Evolutionary conservation across 2,888 invertebrate species (phyloP), one percentile per base, ranked within the genome.

Genomic region (Ptycholaimellus sp.): DNA sequence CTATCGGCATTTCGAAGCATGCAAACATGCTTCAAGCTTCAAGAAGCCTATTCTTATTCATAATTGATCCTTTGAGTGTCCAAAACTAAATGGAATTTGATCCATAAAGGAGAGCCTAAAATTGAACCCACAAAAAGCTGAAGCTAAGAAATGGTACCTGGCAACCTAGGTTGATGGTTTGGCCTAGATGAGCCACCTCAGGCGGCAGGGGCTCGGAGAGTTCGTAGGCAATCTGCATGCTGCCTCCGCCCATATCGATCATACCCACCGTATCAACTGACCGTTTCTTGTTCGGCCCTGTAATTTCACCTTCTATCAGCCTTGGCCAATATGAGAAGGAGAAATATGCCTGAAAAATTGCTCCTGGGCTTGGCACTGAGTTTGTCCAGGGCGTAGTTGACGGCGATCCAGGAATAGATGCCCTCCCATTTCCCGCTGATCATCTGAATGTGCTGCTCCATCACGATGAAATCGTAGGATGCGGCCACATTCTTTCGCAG

Each of bases 241-340:
- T 64, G 4, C 63, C 68, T 19, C 68, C 68, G 33, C 68, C 68
- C 65, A 68, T 67, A 51, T 68, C 68, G 40, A 68, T 54, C 54
- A 68, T 63, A 17, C 68, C 67, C 7, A 64, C 62, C 2, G 64
- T 66, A 37, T 41, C 41, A n/a, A n/a, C n/a, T n/a, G n/a, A n/a
- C n/a, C n/a, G n/a, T n/a, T n/a, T n/a, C n/a, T n/a, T n/a, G n/a
- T n/a, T n/a, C n/a, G n/a, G n/a, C n/a, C n/a, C n/a, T n/a, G n/a
- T n/a, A n/a, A n/a, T n/a, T n/a, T n/a, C n/a, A n/a, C n/a, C n/a
- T n/a, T n/a, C n/a, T n/a, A n/a, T n/a, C n/a, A n/a, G n/a, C n/a
- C n/a, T n/a, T n/a, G n/a, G n/a, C n/a, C n/a, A n/a, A 27, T 25
- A 17, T 11, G 22, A 33, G 14, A 14, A 30, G 19, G 1, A 22